Conservation (phyloP, 2,797 vertebrate species). For the Anguilla anguilla region DNA sequence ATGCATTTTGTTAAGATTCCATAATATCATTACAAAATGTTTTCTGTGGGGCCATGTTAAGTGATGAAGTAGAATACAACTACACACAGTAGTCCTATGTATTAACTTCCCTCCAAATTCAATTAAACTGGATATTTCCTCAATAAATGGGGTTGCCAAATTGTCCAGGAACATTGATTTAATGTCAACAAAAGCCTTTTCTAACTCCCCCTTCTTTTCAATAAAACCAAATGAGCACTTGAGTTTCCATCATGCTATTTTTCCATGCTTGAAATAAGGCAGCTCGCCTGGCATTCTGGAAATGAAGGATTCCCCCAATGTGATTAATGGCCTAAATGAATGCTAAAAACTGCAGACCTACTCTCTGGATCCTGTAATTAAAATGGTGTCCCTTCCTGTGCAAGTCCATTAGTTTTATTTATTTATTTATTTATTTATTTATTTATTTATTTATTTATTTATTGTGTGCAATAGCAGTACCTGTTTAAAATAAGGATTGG, state of each 20-base stretch:
- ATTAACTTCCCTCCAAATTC: slow-evolving; percentile 51
- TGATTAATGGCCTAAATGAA: slow-evolving; percentile 56
- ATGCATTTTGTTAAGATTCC: neutral
- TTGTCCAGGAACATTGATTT: slow-evolving; percentile 67
- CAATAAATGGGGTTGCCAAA: slow-evolving; percentile 57
- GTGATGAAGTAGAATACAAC: slow-evolving; percentile 29
- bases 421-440: neutral
- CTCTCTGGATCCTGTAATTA: slow-evolving; percentile 24
- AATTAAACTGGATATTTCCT: slow-evolving; percentile 59
- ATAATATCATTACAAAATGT: neutral
- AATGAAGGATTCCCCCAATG: slow-evolving; percentile 42
- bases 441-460: neutral
- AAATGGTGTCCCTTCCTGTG: neutral
- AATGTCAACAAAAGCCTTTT: slow-evolving; percentile 76
- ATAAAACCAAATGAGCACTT: slow-evolving; percentile 49
- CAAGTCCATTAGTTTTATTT: slow-evolving; percentile 23
- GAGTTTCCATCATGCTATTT: slow-evolving; percentile 64
- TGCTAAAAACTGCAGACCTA: slow-evolving; percentile 48
- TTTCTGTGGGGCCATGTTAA: slow-evolving; percentile 32
- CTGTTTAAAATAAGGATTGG: slow-evolving; percentile 50
- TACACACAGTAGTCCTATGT: slow-evolving; percentile 45
- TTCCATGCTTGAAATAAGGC: slow-evolving; percentile 69
- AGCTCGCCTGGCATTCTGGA: slow-evolving; percentile 41
- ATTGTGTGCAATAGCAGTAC: slow-evolving; percentile 40
- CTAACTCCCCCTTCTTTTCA: slow-evolving; percentile 53